Percentiles rank a stretch among this genome's conserved stretches.
Evolutionary conservation across 64 coral and sea anemone genomes (phyloP).

Genomic region (Stylophora pistillata): DNA sequence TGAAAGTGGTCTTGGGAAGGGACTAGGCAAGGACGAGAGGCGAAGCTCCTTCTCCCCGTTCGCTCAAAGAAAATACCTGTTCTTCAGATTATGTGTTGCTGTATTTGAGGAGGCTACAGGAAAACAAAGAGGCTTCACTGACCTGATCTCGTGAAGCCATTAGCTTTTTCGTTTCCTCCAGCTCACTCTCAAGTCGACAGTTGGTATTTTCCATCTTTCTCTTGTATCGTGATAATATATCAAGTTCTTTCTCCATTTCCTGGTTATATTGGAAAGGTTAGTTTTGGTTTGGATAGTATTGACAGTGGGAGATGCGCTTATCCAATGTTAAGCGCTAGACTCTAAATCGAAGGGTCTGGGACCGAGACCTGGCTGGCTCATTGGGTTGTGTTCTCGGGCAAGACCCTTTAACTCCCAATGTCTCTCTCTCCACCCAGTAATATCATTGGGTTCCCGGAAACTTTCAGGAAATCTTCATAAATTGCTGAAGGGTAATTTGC

Average conservation of each 20-base stretch:
- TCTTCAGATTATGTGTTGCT: no score
- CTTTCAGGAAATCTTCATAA: no score
- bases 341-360: no score
- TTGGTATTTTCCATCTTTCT: conserved; percentile 64
- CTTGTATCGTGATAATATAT: conserved; percentile 52
- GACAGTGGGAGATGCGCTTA: not conserved
- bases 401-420: no score
- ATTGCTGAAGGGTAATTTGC: no score
- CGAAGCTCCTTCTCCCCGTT: not conserved
- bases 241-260: conserved; percentile 67
- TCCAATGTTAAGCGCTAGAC: no score
- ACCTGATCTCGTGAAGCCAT: conserved; percentile 51
- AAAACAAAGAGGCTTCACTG: not conserved
- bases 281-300: not conserved
- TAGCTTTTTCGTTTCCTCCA: conserved; percentile 58
- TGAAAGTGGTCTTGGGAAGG: no score
- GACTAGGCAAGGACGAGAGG: not conserved
- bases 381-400: no score
- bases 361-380: no score
- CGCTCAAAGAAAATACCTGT: no score
- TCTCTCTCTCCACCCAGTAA: no score
- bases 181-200: conserved; percentile 43
- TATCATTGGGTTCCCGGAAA: no score
- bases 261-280: not conserved
- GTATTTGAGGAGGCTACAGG: not conserved